Percentiles rank a stretch among this genome's conserved stretches.
Conservation (phyloP, 2,888 invertebrate species). For the Andrena bicolor region DNA sequence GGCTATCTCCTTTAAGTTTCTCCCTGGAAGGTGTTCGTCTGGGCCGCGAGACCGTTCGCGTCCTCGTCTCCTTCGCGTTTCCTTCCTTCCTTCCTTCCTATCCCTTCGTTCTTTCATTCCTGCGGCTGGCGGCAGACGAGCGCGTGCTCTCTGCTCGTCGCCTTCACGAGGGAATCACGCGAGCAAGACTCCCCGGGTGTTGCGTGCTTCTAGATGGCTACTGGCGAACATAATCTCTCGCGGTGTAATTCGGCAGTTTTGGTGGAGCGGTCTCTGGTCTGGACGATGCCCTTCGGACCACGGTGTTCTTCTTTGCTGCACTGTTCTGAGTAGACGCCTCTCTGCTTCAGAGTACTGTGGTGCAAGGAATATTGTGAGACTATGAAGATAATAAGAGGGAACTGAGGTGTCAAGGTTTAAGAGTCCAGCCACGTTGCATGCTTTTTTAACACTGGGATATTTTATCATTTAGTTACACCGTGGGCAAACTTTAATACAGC, state of each 20-base stretch:
- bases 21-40: constrained; percentile 47
- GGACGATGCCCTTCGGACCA: background rate
- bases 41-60: constrained; percentile 46
- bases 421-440: no score
- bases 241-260: constrained; percentile 43
- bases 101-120: constrained; percentile 46
- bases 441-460: no score
- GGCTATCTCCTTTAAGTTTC: constrained; percentile 80
- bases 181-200: constrained; percentile 22
- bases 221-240: constrained; percentile 36
- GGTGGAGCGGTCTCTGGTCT: background rate
- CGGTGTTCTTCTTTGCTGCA: background rate
- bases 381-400: no score
- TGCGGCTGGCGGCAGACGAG: background rate
- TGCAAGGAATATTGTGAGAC: no score
- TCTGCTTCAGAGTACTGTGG: no score
- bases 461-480: no score
- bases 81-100: constrained; percentile 32
- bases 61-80: constrained; percentile 58
- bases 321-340: no score
- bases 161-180: constrained; percentile 62
- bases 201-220: constrained; percentile 34
- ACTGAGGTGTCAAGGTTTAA: no score
- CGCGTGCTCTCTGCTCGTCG: constrained; percentile 36
- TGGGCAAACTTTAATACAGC: no score